These are phyloP conservation scores for Neodiprion lecontei DNA, from an alignment of 1,140 invertebrate genomes.

Conservation along the genomic window DNA sequence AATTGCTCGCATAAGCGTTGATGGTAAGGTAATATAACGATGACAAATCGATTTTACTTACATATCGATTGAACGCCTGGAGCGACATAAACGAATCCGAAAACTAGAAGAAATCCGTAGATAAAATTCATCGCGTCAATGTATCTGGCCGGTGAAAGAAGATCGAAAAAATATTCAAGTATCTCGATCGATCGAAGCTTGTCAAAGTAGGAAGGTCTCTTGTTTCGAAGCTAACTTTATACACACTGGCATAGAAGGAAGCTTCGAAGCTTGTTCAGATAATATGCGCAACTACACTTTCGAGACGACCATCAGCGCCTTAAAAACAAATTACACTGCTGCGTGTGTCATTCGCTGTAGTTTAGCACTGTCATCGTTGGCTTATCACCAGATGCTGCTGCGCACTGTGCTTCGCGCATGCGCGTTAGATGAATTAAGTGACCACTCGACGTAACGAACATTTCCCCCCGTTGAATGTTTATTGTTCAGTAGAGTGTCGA, in stretches of 20 bases:
- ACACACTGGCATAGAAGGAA: conserved; percentile 88
- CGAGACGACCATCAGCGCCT: conserved; percentile 27
- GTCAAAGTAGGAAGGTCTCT: conserved; percentile 25
- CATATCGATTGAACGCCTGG: conserved; percentile 44
- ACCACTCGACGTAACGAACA: conserved; percentile 31
- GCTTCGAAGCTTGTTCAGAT: conserved; percentile 24
- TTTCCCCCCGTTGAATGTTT: conserved; percentile 30
- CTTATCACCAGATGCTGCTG: neutral
- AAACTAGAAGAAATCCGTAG: conserved; percentile 32
- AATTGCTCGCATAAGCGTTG: too few species aligned
- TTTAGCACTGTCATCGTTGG: conserved; percentile 9
- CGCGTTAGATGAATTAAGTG: conserved; percentile 35
- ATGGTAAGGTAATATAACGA: neutral
- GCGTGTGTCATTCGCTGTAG: neutral
- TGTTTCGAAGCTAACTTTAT: conserved; percentile 74
- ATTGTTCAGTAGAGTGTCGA: conserved; percentile 59
- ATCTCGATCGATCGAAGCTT: conserved; percentile 10
- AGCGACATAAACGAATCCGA: conserved; percentile 32
- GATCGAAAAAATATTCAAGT: conserved; percentile 8
- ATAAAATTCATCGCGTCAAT: conserved; percentile 37
- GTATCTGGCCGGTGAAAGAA: neutral
- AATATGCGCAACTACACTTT: conserved; percentile 41
- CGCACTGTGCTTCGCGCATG: conserved; percentile 28
- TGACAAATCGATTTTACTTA: conserved; percentile 38
- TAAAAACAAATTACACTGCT: conserved; percentile 28